phyloP scores from a whole-genome alignment of 1,140 invertebrate genomes.

The Panulirus ornatus region DNA sequence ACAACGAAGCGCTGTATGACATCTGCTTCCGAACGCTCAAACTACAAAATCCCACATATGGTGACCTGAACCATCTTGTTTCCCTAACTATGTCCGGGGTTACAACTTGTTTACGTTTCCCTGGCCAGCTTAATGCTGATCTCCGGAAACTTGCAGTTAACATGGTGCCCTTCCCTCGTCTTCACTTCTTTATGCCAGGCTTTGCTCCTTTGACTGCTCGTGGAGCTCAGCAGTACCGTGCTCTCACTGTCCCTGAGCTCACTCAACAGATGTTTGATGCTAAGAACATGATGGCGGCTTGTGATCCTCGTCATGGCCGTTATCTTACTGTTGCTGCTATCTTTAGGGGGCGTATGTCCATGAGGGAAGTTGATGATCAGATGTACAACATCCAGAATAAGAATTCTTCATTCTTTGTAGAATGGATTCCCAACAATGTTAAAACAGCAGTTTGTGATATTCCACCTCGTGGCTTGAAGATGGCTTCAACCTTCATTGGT shows the following conservation, averaged over 20 bases:
- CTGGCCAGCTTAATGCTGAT: conserved; percentile 64
- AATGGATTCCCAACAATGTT: conserved; percentile 68
- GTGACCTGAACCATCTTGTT: conserved; percentile 62
- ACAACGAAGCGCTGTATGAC: conserved; percentile 64
- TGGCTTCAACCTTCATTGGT: conserved; percentile 64
- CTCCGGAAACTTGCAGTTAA: conserved; percentile 62
- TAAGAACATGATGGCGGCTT: conserved; percentile 69
- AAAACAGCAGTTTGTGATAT: conserved; percentile 67
- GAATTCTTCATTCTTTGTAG: conserved; percentile 67
- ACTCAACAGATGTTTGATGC: conserved; percentile 71
- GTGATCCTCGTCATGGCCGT: conserved; percentile 62
- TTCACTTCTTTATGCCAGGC: conserved; percentile 67
- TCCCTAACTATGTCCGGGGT: conserved; percentile 66
- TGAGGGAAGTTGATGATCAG: conserved; percentile 68
- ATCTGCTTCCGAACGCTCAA: conserved; percentile 68
- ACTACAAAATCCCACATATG: conserved; percentile 62
- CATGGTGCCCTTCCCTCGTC: conserved; percentile 66
- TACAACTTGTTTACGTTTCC: conserved; percentile 63
- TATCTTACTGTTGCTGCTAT: conserved; percentile 65
- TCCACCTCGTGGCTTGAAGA: conserved; percentile 59
- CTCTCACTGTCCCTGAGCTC: conserved; percentile 66
- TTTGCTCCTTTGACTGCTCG: conserved; percentile 65
- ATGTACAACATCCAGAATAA: conserved; percentile 70
- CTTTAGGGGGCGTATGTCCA: conserved; percentile 63
- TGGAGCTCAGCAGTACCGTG: conserved; percentile 60